Conservation (phyloP, 2,113 vertebrate species). For the Taxidea taxus region DNA sequence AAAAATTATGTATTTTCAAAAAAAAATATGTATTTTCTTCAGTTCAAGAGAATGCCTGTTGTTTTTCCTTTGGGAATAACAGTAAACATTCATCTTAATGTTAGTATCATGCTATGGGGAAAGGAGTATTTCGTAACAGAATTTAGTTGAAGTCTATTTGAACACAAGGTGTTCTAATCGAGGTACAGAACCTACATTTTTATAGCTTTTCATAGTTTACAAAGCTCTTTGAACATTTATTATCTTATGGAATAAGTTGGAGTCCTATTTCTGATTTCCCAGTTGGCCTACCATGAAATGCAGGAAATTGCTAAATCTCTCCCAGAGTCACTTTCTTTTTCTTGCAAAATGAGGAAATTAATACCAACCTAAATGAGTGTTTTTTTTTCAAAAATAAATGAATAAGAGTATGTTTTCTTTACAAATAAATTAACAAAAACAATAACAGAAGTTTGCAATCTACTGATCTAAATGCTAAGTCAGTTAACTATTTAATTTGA, state of each 20-base stretch:
- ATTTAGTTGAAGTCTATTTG: not conserved
- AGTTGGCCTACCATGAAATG: slow-evolving; percentile 29
- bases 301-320: not conserved
- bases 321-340: not conserved
- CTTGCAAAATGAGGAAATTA: not conserved
- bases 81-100: not conserved
- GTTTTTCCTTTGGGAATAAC: not conserved
- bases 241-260: not conserved
- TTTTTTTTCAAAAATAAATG: not conserved
- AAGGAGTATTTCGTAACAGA: not conserved
- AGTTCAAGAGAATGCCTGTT: slow-evolving; percentile 34
- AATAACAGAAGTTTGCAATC: not conserved
- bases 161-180: not conserved
- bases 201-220: slow-evolving; percentile 2
- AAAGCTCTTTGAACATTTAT: slow-evolving; percentile 12
- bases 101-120: not conserved
- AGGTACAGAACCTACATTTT: not conserved
- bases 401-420: slow-evolving; percentile 19
- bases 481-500: slow-evolving; percentile 6
- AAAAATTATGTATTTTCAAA: slow-evolving; percentile 8
- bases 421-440: not conserved
- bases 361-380: not conserved
- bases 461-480: slow-evolving; percentile 14
- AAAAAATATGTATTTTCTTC: slow-evolving; percentile 14
- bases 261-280: slow-evolving; percentile 42